These are phyloP conservation scores for Macrochelys suwanniensis DNA, from an alignment of 2,797 vertebrate species.

Conservation along the genomic window DNA sequence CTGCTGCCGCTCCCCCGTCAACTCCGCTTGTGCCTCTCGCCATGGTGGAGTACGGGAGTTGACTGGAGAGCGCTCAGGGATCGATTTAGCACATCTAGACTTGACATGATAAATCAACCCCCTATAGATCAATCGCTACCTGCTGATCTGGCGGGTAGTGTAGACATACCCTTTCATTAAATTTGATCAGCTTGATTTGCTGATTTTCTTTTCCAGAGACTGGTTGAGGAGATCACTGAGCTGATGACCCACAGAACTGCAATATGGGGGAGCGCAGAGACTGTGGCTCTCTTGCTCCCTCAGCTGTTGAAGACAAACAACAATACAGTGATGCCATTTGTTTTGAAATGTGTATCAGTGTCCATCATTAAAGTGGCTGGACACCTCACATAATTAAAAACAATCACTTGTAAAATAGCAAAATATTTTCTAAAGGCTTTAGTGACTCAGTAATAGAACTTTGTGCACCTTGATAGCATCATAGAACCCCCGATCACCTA, in stretches of 20 bases:
- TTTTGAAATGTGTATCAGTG: accelerated
- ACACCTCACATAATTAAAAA: background rate
- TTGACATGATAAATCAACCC: too few relatives aligned
- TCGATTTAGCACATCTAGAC: too few relatives aligned
- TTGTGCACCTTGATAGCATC: background rate
- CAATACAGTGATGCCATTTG: background rate
- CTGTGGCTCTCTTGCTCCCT: conserved; percentile 45
- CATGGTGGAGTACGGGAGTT: too few relatives aligned
- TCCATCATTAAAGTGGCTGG: background rate
- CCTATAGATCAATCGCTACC: too few relatives aligned
- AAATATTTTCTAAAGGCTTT: background rate
- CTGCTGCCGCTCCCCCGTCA: too few relatives aligned
- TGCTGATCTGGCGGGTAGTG: too few relatives aligned
- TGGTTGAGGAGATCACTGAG: conserved; percentile 29
- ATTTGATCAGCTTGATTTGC: conserved; percentile 55
- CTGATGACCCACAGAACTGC: background rate
- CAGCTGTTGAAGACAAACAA: conserved; percentile 60
- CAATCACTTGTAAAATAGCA: background rate
- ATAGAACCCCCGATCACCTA: background rate
- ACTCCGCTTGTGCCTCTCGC: too few relatives aligned
- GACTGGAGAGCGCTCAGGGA: too few relatives aligned
- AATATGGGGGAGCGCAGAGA: background rate
- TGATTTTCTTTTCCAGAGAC: background rate
- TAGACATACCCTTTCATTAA: conserved; percentile 26
- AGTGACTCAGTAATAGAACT: background rate